Base-by-base conservation (phyloP, 2,797 vertebrate species). In the Chelonia mydas region DNA sequence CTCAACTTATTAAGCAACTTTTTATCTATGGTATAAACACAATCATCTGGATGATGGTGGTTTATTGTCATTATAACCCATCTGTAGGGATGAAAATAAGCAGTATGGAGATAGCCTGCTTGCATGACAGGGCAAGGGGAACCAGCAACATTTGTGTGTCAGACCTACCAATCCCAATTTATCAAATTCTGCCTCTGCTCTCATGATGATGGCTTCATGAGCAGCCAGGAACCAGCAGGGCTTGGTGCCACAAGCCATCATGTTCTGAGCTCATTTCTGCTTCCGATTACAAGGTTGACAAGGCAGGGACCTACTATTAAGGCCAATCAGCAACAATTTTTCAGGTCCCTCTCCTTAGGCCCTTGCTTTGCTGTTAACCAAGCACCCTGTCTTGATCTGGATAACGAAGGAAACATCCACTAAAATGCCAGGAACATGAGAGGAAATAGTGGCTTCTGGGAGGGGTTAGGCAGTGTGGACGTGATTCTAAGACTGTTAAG, bases 391-490 rank as follows among this genome's bases (percentile, higher is more conserved):
- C 31, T 90, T 53, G 84, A 45, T 17, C 19, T 61, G 16, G 37
- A 21, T 45, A 5, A 59, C 31, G 57, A 59, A 59, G 11, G 61
- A 65, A n/a, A 65, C 33, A 37, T 68, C 65, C n/a, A 68, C 33
- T 68, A 25, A 77, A 85, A 55, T 2, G 53, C 47, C 4, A 51
- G 59, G 19, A 77, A 55, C 7, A 0, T 1, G 9, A 65, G 90
- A 83, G 78, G 51, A 57, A n/a, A 2, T 16, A 2, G 37, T 77
- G 45, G 33, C 17, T 53, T 53, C 55, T 94, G 2, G 2, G 45
- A 41, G n/a, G 16, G 0, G 0, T 0, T 77, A 49, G 28, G 27
- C 4, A 12, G 1, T 76, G 37, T 41, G 72, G 49, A 3, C 2
- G 3, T 16, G 55, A 21, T 2, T 23, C 61, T 1, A 2, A 85